Percentiles rank a stretch among this genome's conserved stretches.
These are phyloP conservation scores for Prietella phreatophila DNA, from an alignment of 2,113 vertebrate species.

Conservation along the genomic window DNA sequence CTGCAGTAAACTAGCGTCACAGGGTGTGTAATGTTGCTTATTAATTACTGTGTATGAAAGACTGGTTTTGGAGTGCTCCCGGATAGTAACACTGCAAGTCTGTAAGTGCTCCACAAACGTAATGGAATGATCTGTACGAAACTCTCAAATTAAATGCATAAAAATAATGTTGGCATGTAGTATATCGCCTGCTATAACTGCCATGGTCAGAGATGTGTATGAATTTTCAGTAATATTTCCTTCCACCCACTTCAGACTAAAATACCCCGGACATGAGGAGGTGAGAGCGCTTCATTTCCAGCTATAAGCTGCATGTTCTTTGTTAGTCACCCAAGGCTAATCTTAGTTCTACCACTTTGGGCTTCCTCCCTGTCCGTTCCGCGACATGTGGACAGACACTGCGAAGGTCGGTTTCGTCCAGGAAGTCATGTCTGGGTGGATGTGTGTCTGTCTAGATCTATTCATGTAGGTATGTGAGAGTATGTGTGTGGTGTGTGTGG, in stretches of 20 bases:
- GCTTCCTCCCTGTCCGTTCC: conserved; percentile 11
- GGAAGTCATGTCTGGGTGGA: conserved; percentile 15
- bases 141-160: background rate
- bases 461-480: background rate
- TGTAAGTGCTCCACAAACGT: conserved; percentile 6
- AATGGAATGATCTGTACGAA: background rate
- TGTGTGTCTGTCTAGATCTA: background rate
- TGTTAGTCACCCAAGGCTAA: conserved; percentile 31
- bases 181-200: background rate
- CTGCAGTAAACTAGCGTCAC: background rate
- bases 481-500: conserved; percentile 5
- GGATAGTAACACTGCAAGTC: background rate
- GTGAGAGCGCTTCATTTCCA: conserved; percentile 39
- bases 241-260: conserved; percentile 40
- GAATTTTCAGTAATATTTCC: conserved; percentile 25
- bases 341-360: conserved; percentile 45
- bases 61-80: background rate
- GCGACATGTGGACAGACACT: conserved; percentile 23
- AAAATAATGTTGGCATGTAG: background rate
- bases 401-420: conserved; percentile 48
- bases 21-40: background rate
- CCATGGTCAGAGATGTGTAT: conserved; percentile 31
- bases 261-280: conserved; percentile 42
- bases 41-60: background rate
- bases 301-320: conserved; percentile 46